Evolutionary conservation across 2,797 vertebrate genomes (phyloP).

Genomic region (Yasuhikotakia modesta): DNA sequence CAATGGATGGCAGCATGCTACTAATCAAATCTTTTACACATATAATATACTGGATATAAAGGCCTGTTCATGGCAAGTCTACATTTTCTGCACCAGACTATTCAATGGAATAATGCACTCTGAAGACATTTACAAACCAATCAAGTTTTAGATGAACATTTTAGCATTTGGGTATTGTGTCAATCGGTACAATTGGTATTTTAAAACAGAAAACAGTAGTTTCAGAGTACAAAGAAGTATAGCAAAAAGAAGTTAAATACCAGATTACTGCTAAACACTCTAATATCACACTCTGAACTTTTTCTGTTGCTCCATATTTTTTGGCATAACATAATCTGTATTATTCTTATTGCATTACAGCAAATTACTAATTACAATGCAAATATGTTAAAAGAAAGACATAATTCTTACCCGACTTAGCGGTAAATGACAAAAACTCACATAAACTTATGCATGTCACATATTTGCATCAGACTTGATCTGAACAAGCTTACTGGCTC

Average conservation of each 20-base stretch:
- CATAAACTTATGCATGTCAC: neutral
- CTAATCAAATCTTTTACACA: neutral
- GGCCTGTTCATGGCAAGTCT: constrained; percentile 18
- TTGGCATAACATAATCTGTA: too few relatives aligned
- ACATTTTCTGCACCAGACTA: neutral
- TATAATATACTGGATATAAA: neutral
- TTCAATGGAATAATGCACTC: neutral
- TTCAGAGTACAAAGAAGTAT: too few relatives aligned
- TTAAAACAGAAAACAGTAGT: too few relatives aligned
- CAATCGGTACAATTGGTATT: too few relatives aligned
- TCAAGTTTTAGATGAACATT: too few relatives aligned
- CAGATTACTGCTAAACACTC: too few relatives aligned
- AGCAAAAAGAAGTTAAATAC: too few relatives aligned
- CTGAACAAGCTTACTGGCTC: constrained; percentile 17
- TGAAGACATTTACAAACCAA: neutral
- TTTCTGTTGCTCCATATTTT: too few relatives aligned
- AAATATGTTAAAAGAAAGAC: too few relatives aligned
- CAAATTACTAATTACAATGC: neutral
- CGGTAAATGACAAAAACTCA: neutral
- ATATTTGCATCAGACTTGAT: neutral
- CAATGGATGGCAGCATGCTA: neutral
- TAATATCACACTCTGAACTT: too few relatives aligned
- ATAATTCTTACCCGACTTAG: neutral
- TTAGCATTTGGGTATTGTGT: too few relatives aligned
- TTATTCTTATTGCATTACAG: neutral